Evolutionary conservation across 2,888 invertebrate genomes (phyloP).

Genomic region (Phragmatobia fuliginosa): DNA sequence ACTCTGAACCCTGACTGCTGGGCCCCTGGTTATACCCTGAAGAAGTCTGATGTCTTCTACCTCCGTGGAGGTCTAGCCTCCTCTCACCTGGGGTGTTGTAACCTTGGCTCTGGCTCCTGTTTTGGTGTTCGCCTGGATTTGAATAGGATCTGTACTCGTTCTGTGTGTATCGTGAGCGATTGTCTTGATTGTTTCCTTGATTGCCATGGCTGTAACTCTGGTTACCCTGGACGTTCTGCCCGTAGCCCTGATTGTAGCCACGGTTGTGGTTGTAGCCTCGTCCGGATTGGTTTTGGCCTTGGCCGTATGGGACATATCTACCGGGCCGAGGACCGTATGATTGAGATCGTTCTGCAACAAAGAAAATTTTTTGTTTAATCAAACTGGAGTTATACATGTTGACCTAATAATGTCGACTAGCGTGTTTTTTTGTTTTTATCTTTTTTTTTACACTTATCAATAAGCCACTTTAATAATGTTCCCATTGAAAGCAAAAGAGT

Average conservation of each 20-base stretch:
- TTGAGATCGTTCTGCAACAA: constrained; percentile 78
- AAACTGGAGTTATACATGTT: not conserved
- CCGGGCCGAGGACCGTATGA: constrained; percentile 75
- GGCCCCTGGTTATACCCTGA: constrained; percentile 39
- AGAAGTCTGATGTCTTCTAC: constrained; percentile 32
- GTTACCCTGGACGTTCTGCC: constrained; percentile 27
- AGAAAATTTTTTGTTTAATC: not conserved
- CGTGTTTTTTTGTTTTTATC: not conserved
- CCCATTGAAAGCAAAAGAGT: not conserved
- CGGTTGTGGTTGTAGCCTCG: constrained; percentile 47
- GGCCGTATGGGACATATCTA: constrained; percentile 66
- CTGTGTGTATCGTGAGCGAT: constrained; percentile 30
- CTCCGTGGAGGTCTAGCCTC: constrained; percentile 38
- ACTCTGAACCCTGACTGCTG: constrained; percentile 37
- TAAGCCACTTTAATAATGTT: not conserved
- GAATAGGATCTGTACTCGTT: constrained; percentile 26
- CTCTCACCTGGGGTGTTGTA: constrained; percentile 23
- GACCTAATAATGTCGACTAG: too few relatives aligned
- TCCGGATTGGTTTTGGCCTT: constrained; percentile 31
- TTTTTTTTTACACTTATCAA: not conserved
- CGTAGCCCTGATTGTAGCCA: constrained; percentile 8
- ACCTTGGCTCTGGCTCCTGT: constrained; percentile 45
- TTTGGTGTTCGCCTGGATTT: constrained; percentile 36
- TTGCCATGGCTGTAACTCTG: constrained; percentile 34
- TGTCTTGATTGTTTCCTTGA: constrained; percentile 34